Evolutionary conservation across 2,797 vertebrate species (phyloP).

Genomic region (Epinephelus awoara): DNA sequence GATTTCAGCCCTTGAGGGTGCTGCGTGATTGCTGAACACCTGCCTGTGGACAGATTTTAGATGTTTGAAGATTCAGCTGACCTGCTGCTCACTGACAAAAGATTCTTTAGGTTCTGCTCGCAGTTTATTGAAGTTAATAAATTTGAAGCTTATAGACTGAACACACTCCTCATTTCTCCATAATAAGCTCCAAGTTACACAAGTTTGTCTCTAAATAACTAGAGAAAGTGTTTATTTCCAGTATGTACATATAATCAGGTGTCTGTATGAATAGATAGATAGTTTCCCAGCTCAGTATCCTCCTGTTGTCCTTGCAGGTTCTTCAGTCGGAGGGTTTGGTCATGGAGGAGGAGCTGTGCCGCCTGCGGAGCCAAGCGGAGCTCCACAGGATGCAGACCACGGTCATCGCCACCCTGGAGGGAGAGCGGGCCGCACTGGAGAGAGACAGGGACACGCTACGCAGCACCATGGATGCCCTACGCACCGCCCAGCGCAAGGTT

Average conservation of each 20-base stretch:
- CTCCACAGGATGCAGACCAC: slow-evolving; percentile 86
- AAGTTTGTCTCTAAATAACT: no score
- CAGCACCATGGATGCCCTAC: slow-evolving; percentile 79
- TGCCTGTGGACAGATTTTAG: no score
- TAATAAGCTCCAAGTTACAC: no score
- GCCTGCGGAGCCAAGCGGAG: slow-evolving; percentile 84
- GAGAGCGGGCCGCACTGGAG: slow-evolving; percentile 84
- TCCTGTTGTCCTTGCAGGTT: slow-evolving; percentile 55
- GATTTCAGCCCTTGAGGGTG: no score
- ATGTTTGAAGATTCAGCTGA: no score
- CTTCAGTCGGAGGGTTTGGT: slow-evolving; percentile 81
- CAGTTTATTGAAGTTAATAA: no score
- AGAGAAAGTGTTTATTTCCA: neutral
- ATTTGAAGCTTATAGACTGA: no score
- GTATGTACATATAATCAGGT: neutral
- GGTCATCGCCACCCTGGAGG: slow-evolving; percentile 86
- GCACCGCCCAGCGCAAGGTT: slow-evolving; percentile 85
- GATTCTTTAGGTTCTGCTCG: no score
- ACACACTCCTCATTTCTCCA: no score
- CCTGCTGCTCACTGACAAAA: no score
- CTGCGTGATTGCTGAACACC: no score
- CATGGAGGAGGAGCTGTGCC: slow-evolving; percentile 86
- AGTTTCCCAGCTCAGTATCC: neutral
- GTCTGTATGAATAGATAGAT: neutral
- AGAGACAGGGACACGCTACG: slow-evolving; percentile 85